Evolutionary conservation across 2,113 vertebrate genomes (phyloP), one percentile per base, ranked within the genome.

Genomic region (Anser cygnoides): DNA sequence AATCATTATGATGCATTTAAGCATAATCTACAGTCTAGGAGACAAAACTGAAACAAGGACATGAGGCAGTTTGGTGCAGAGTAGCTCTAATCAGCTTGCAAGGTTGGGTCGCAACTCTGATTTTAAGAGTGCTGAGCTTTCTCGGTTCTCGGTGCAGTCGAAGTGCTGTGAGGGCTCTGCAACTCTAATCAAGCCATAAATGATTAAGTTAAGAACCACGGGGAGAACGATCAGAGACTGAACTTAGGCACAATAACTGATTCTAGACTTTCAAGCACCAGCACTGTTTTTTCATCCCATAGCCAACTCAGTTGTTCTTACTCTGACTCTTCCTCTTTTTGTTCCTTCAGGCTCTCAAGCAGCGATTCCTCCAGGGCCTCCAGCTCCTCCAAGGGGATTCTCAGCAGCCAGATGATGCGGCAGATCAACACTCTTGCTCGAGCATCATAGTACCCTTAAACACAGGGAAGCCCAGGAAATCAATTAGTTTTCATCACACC

Each of bases 311-410:
- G 89, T 75, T 55, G 44, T 33, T 50, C 97, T 97, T 98, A 98
- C 99, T 98, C 98, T 98, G 99, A 99, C 96, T 98, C 98, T 97
- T 99, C 98, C 89, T 99, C 99, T 81, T 93, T 98, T 77, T 91
- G 95, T 58, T 98, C 98, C 91, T 98, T 98, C 97, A 99, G 97
- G 87, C 93, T 98, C 95, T 99, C 98, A n/a, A 99, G 98, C 70
- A 99, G 98, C 0, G 98, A 98, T 73, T 98, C 98, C 97, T 99
- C 99, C 33, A 99, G 98, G 75, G 98, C 90, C 80, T 99, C 98
- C 92, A 99, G 97, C 91, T 98, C 98, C 91, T 97, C 98, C 35
- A 97, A 73, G 5, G 98, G 95, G 55, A 99, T 97, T 10, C 96
- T 97, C 21, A 99, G 98, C 95, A 99, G 96, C 95, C 97, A 98